phyloP scores from a whole-genome alignment of 2,888 invertebrate species.

The Ornithoptera alexandrae region DNA sequence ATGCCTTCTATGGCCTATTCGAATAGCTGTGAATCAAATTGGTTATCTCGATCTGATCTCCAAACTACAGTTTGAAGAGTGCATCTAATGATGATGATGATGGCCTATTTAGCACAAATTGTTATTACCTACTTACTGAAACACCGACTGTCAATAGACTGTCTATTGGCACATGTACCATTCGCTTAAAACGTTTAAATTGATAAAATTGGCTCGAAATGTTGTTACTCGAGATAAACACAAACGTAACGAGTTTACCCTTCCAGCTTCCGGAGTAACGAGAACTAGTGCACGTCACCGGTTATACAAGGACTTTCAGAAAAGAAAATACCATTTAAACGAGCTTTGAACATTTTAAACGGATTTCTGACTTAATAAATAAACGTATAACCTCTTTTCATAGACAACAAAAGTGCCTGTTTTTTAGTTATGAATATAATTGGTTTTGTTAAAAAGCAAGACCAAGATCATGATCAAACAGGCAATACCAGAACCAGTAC shows the following conservation, averaged over 20 bases:
- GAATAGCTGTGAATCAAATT: no score
- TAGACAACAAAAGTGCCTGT: background rate
- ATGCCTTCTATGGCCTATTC: no score
- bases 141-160: background rate
- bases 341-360: background rate
- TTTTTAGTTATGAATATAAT: background rate
- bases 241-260: conserved; percentile 5
- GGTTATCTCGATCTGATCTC: no score
- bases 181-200: background rate
- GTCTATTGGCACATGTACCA: background rate
- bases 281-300: background rate
- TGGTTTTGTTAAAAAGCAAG: no score
- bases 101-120: no score
- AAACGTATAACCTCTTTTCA: background rate
- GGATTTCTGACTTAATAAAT: background rate
- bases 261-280: background rate
- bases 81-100: no score
- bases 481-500: no score
- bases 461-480: no score
- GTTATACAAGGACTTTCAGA: background rate
- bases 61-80: no score
- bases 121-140: no score
- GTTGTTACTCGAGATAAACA: background rate
- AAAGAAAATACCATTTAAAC: background rate
- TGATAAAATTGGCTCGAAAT: background rate